Conservation (phyloP, 2,888 invertebrate species). For the Patella depressa region DNA sequence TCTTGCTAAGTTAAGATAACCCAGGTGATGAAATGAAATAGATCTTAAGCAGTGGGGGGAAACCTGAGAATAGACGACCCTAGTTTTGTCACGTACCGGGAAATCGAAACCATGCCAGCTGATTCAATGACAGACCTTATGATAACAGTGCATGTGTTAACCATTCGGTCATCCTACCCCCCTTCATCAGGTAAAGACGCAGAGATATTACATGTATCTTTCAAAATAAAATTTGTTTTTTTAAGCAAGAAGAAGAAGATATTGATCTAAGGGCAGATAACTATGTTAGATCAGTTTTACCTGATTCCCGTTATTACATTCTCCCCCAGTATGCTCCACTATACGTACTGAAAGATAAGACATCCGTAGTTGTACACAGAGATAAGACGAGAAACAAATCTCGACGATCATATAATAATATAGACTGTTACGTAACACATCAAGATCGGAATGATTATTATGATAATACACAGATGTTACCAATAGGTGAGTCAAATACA, state of each 20-base stretch:
- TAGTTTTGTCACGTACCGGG: too few relatives aligned
- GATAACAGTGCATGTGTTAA: too few relatives aligned
- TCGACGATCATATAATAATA: constrained; percentile 47
- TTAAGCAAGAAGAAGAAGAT: constrained; percentile 56
- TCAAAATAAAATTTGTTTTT: background rate
- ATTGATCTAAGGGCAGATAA: constrained; percentile 57
- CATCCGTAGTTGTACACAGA: constrained; percentile 5
- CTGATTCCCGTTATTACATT: constrained; percentile 48
- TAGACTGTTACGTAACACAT: constrained; percentile 49
- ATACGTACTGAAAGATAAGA: constrained; percentile 21
- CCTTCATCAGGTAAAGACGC: too few relatives aligned
- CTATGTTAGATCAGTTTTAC: constrained; percentile 47
- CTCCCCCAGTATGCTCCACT: constrained; percentile 34
- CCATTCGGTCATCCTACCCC: too few relatives aligned
- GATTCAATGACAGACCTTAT: too few relatives aligned
- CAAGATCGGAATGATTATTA: constrained; percentile 42
- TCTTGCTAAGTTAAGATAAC: too few relatives aligned
- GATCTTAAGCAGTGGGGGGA: too few relatives aligned
- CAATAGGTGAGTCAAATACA: constrained; percentile 42
- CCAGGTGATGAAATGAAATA: too few relatives aligned
- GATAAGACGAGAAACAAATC: constrained; percentile 35
- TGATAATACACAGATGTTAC: constrained; percentile 51
- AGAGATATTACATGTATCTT: too few relatives aligned
- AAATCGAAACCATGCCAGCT: too few relatives aligned
- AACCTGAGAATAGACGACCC: too few relatives aligned